phyloP scores from a whole-genome alignment of 2,113 vertebrate species.

The Rhegmatorhina hoffmannsi region DNA sequence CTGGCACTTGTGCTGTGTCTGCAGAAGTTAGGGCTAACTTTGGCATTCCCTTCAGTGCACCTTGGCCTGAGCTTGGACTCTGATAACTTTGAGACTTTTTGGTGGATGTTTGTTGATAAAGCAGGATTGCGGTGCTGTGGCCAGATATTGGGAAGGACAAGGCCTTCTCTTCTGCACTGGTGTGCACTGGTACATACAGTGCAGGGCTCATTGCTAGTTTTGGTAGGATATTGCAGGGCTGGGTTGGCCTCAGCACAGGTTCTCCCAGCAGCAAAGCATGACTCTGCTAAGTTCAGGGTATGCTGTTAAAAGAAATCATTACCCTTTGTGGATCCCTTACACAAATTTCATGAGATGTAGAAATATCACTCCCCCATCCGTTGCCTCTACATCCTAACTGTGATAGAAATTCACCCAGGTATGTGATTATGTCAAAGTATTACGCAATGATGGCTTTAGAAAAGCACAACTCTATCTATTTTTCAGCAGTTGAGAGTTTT shows the following conservation, averaged over 20 bases:
- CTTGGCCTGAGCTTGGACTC: background rate
- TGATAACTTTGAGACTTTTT: background rate
- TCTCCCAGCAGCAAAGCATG: background rate
- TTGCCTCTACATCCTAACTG: background rate
- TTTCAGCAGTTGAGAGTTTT: background rate
- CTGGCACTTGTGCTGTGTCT: conserved; percentile 1
- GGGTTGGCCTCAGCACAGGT: background rate
- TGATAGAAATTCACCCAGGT: conserved; percentile 19
- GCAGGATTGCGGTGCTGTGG: background rate
- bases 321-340: background rate
- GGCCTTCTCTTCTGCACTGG: background rate
- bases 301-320: background rate
- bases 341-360: background rate
- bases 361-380: rapidly evolving
- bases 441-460: background rate
- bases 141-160: background rate
- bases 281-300: background rate
- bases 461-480: background rate
- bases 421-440: background rate
- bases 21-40: background rate
- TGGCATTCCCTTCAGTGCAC: background rate
- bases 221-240: background rate
- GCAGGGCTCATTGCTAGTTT: background rate
- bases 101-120: background rate
- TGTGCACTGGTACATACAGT: background rate